These are phyloP conservation scores for Charadrius vociferus DNA, from an alignment of 2,113 vertebrate genomes.

Conservation along the genomic window DNA sequence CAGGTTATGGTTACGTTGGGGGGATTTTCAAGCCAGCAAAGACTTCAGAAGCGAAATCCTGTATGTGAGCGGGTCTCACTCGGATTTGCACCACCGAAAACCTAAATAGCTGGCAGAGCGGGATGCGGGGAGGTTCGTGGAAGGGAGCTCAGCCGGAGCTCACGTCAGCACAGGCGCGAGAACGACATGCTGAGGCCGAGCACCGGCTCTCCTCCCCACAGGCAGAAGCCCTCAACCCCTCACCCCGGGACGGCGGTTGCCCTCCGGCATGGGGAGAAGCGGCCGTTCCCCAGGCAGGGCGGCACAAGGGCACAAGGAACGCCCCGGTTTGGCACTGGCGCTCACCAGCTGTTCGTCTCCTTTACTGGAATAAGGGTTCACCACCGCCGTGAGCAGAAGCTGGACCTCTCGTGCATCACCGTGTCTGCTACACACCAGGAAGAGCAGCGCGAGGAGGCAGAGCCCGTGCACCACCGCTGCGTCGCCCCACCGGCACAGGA, in stretches of 20 bases:
- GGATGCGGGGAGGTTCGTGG: fast-evolving
- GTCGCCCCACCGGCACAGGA: neutral
- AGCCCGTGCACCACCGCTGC: neutral
- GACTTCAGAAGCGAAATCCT: neutral
- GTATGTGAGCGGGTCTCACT: neutral
- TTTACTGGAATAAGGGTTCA: fast-evolving
- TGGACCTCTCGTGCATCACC: too few relatives aligned
- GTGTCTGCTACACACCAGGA: fast-evolving
- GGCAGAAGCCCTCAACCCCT: too few relatives aligned
- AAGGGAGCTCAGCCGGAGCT: neutral
- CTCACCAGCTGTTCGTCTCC: neutral
- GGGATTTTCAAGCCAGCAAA: neutral
- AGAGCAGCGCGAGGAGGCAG: neutral
- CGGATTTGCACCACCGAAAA: neutral
- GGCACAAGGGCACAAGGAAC: neutral
- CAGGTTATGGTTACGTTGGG: fast-evolving
- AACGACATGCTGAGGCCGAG: fast-evolving
- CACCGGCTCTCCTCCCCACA: fast-evolving
- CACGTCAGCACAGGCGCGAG: neutral
- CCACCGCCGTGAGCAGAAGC: neutral
- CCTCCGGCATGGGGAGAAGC: neutral
- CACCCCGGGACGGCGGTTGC: fast-evolving
- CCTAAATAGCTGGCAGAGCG: neutral
- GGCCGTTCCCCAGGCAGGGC: neutral
- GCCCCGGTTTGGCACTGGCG: fast-evolving